Base-by-base conservation (phyloP, 2,113 vertebrate genomes). In the Eurypyga helias region DNA sequence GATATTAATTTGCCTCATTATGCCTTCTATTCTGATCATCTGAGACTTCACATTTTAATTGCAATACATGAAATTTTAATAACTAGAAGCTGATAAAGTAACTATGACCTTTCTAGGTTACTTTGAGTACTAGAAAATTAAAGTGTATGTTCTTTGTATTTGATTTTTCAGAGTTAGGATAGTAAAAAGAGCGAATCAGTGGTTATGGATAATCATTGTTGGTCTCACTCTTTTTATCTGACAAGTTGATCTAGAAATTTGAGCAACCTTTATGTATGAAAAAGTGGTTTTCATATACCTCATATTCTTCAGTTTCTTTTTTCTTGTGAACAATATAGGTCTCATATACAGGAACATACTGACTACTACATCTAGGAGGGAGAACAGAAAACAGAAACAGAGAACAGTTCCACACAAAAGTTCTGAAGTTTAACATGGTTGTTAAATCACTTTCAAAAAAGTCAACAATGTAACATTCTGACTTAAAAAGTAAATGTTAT, bases 51-150 rank as follows among this genome's bases (percentile, higher is more conserved):
- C 6, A 54, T 81, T 94, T 95, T 91, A 94, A 89, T 82, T 79
- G 55, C 45, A 70, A 80, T 41, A 28, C 13, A 85, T 71, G 55
- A 71, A 83, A 87, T 78, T 94, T 96, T 94, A 96, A 75, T 69
- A 83, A 57, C 12, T 23, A 38, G n/a, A 48, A 8, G 13, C 19
- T 82, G 29, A 82, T 62, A 89, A 87, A 66, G 29, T 60, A 84
- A 24, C 17, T 10, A 26, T 49, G 45, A 92, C 24, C 29, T 96
- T 87, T 85, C 18, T 61, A 91, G 19, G 23, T 5, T 60, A 52
- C n/a, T 89, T 11, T 34, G 34, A 81, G 12, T 57, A 29, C 41
- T 90, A 87, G n/a, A 92, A 95, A 94, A 46, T 66, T 24, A 31
- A 66, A 81, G 54, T 13, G 0, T 36, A 26, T 46, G 24, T 19